Evolutionary conservation across 2,797 vertebrate species (phyloP), one percentile per base, ranked within the genome.

Genomic region (Melanotaenia maccullochi): DNA sequence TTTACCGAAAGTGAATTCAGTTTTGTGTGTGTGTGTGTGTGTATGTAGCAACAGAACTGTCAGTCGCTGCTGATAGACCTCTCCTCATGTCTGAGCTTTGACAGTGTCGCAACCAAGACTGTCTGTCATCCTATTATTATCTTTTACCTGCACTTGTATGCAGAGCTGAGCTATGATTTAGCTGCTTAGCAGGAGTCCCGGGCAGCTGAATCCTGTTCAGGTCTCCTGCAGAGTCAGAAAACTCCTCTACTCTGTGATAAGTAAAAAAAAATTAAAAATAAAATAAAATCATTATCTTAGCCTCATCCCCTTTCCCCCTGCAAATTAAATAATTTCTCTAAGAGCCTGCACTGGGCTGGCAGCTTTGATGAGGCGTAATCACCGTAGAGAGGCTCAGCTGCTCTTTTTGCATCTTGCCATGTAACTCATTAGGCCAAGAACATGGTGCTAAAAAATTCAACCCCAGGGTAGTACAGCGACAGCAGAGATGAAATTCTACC

Each of bases 321-420:
- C 59, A 72, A 79, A 81, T 89, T 79, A 78, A 82, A 76, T 78
- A 76, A 78, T 22, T 42, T 77, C 58, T 83, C 83, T 67, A 36
- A 71, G 74, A 74, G 70, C 55, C 68, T 28, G 70, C 30, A 36
- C 54, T 25, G 71, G 71, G 65, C 52, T 57, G 44, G 71, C 51
- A 71, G 68, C 22, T 3, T 14, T 81, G 84, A 89, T 87, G 88
- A 83, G 71, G 64, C 40, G 40, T 81, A 87, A 90, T 91, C 82
- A 86, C 65, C 49, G 32, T 68, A 59, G 79, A 91, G 73, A 87
- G 86, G 58, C 72, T 87, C 85, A 81, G 73, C 79, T 85, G 85
- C 81, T 85, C 71, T 75, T 65, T 71, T 83, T 38, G 13, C 78
- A 64, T 63, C n/a, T 52, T 28, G 60, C 67, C 67, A 60, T 76